Conservation (phyloP, 2,888 invertebrate species). For the Neocrepidodera transversa region DNA sequence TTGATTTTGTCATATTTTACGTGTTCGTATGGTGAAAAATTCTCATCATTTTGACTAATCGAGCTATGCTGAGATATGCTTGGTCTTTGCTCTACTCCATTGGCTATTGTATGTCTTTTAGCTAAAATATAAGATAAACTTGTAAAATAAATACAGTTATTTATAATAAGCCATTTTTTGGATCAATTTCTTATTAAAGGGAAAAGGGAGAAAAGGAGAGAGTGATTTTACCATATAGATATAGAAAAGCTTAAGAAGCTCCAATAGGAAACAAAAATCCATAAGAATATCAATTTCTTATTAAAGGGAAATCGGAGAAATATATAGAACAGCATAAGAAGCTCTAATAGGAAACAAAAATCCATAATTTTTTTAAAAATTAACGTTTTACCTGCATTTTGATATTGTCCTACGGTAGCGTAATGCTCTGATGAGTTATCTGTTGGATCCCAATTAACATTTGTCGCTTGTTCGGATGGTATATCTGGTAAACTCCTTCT, state of each 20-base stretch:
- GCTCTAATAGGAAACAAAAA: too few species aligned
- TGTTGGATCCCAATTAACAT: conserved; percentile 54
- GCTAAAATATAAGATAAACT: conserved; percentile 42
- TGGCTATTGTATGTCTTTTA: conserved; percentile 53
- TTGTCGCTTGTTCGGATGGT: conserved; percentile 66
- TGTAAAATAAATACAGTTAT: conserved; percentile 5
- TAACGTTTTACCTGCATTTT: conserved; percentile 52
- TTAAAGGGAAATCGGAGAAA: too few species aligned
- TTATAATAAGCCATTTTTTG: too few species aligned
- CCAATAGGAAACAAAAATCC: too few species aligned
- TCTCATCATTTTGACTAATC: conserved; percentile 63
- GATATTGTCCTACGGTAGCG: conserved; percentile 72
- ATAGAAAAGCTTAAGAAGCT: too few species aligned
- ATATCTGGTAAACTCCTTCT: conserved; percentile 87
- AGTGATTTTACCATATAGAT: too few species aligned
- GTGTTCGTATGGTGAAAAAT: conserved; percentile 68
- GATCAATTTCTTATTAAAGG: too few species aligned
- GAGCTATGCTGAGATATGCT: conserved; percentile 70
- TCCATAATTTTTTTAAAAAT: too few species aligned
- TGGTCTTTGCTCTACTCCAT: conserved; percentile 59
- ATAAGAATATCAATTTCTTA: too few species aligned
- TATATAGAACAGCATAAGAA: too few species aligned
- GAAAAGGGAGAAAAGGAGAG: too few species aligned
- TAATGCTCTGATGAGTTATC: conserved; percentile 87
- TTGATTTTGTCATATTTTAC: conserved; percentile 70